Percentiles rank a stretch among this genome's conserved stretches.
Evolutionary conservation across 2,113 vertebrate genomes (phyloP).

Genomic region (Hippocampus mohnikei): DNA sequence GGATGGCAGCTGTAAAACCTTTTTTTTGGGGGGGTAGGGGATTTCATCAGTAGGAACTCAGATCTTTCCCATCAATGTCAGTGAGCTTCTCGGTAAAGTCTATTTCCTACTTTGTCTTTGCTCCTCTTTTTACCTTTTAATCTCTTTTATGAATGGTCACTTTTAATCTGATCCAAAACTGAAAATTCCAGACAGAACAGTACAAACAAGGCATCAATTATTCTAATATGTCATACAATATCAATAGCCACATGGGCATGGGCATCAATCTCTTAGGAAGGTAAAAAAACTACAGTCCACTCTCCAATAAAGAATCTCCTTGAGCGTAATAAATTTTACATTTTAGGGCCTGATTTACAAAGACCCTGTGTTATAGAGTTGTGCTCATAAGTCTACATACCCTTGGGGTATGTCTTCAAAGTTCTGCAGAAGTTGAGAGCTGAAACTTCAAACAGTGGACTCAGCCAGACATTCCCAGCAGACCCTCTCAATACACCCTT

Average conservation of each 20-base stretch:
- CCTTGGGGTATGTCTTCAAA: no score
- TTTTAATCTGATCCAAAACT: slow-evolving; percentile 29
- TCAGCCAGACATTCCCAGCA: no score
- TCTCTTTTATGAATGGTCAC: slow-evolving; percentile 21
- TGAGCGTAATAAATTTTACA: no score
- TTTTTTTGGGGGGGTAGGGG: slow-evolving; percentile 3
- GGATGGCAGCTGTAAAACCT: slow-evolving; percentile 16
- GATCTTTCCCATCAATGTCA: slow-evolving; percentile 44
- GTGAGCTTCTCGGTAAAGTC: slow-evolving; percentile 19
- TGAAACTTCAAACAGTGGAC: no score
- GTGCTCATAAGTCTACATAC: no score
- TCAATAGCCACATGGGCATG: background rate
- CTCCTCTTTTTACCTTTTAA: slow-evolving; percentile 18
- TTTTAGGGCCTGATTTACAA: no score
- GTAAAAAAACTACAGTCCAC: no score
- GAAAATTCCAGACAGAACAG: background rate
- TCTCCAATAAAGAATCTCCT: no score
- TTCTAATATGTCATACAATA: background rate
- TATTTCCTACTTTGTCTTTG: slow-evolving; percentile 1
- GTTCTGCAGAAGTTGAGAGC: no score
- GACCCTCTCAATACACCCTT: no score
- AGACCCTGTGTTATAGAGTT: no score
- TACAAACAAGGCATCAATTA: background rate
- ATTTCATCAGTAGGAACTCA: slow-evolving; percentile 23
- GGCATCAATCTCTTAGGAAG: no score